Base-by-base conservation (phyloP, 2,113 vertebrate species). In the Microtus montanus region DNA sequence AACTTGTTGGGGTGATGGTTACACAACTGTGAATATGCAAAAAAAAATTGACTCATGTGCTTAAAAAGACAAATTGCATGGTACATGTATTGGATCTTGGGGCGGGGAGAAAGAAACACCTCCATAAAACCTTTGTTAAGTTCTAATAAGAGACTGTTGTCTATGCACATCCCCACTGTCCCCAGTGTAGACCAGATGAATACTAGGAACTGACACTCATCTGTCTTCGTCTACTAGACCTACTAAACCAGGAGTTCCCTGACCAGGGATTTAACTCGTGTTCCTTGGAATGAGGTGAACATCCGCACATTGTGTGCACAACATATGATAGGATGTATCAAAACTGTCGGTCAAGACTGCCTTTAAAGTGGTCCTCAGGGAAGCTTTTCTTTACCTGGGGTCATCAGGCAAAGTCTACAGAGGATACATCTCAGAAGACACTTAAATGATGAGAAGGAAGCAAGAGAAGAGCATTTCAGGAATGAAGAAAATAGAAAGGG, bases 71-170 rank as follows among this genome's bases (percentile, higher is more conserved):
- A 44, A 86, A 86, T 33, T 91, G 17, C 30, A 73, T 58, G 61
- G 6, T 38, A 64, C 58, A 19, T 92, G 77, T 87, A 90, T 44
- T 54, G 54, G 68, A 28, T 12, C 17, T 71, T 24, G 13, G 14
- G 33, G 44, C 0, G 7, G 26, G n/a, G 13, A 41, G 35, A 38
- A 33, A 84, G 7, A 47, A 52, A 71, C n/a, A 80, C 15, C 14
- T 95, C 73, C 68, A 66, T 85, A 38, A 90, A n/a, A 93, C 20
- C 4, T 66, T 68, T 93, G 85, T 83, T 80, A 66, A 66, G 20
- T 24, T n/a, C 38, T 17, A 61, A 47, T 68, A 95, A 93, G 86
- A 64, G 28, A 84, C 9, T 41, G 52, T 70, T 92, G n/a, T 19
- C 75, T 35, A 17, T 8, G 26, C 8, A 14, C 63, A 14, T 89